These are phyloP conservation scores for Bubo scandiacus DNA, from an alignment of 2,113 vertebrate genomes.

Conservation along the genomic window DNA sequence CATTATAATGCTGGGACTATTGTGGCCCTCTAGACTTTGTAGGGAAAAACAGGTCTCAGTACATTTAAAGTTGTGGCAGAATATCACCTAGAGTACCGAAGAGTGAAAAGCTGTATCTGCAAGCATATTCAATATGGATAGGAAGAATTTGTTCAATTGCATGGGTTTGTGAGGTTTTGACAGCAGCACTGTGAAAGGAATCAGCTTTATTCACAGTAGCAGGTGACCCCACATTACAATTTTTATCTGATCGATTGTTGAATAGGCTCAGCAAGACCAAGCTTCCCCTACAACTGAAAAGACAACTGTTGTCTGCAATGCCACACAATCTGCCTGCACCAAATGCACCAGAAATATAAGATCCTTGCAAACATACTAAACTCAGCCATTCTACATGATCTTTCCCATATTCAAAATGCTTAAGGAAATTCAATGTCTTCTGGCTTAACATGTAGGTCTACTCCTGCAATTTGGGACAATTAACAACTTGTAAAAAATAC, in stretches of 20 bases:
- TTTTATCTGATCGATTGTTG: background rate
- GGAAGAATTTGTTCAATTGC: background rate
- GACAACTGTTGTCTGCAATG: background rate
- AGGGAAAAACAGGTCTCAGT: background rate
- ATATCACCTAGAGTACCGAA: background rate
- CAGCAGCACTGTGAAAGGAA: background rate
- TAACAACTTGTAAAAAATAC: background rate
- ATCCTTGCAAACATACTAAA: background rate
- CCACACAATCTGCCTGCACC: background rate
- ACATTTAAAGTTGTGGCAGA: background rate
- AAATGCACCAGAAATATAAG: background rate
- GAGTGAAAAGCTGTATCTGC: background rate
- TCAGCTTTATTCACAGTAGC: background rate
- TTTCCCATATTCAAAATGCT: background rate
- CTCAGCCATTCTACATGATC: background rate
- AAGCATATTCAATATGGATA: rapidly evolving
- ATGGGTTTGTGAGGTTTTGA: background rate
- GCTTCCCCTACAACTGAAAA: background rate
- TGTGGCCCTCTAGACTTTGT: background rate
- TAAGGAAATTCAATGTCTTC: background rate
- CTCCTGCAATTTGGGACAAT: background rate
- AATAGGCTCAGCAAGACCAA: background rate
- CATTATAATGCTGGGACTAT: background rate
- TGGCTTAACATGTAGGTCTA: background rate
- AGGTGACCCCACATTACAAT: background rate